Percentiles rank a stretch among this genome's conserved stretches.
Evolutionary conservation across 2,797 vertebrate genomes (phyloP).

Genomic region (Apogon talboti): DNA sequence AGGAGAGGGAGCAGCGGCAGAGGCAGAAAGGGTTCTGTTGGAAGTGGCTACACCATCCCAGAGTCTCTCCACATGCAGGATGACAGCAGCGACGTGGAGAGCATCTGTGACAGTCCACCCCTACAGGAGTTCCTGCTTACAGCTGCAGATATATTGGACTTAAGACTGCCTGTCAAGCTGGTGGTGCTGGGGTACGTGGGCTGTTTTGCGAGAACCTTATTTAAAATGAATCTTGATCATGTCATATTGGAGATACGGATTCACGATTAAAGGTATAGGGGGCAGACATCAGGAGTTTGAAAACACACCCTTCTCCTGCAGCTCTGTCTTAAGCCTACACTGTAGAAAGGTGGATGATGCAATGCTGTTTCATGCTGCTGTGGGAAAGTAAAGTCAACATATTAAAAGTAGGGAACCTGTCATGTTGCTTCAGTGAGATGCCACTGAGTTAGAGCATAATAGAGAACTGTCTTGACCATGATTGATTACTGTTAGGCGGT

Average conservation of each 20-base stretch:
- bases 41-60: conserved; percentile 90
- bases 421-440: no score
- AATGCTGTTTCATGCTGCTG: no score
- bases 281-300: no score
- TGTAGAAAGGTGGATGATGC: no score
- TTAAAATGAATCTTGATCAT: background rate
- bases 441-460: no score
- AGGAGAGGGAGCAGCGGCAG: conserved; percentile 74
- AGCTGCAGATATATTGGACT: conserved; percentile 94
- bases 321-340: no score
- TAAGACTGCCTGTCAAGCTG: conserved; percentile 93
- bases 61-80: conserved; percentile 94
- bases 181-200: conserved; percentile 91
- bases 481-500: no score
- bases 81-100: conserved; percentile 94
- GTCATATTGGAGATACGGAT: background rate
- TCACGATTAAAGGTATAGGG: no score
- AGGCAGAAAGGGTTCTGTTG: conserved; percentile 78
- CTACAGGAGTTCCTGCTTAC: conserved; percentile 97
- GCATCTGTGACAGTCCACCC: conserved; percentile 95
- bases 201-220: background rate
- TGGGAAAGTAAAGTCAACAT: no score
- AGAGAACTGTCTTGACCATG: no score
- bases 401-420: no score
- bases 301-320: no score